A percentile compares a stretch with the other conserved stretches of the same genome.
These are phyloP conservation scores for Microctonus aethiopoides DNA, from an alignment of 2,888 invertebrate genomes.

Conservation along the genomic window DNA sequence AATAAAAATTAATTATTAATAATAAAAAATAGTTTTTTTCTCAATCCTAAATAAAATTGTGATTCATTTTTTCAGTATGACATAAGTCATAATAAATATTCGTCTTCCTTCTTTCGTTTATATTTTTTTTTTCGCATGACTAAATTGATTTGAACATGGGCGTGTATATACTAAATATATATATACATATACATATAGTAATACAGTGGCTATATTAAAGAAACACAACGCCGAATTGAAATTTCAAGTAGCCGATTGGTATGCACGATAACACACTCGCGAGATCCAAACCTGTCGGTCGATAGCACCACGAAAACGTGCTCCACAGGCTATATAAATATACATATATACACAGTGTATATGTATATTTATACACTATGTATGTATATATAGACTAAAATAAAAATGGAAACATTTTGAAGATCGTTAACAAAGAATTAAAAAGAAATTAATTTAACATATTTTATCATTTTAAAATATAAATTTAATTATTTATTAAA, in stretches of 20 bases:
- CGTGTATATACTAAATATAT: too few species aligned
- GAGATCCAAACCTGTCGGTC: slow-evolving; percentile 39
- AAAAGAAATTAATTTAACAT: not conserved
- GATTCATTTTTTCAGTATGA: not conserved
- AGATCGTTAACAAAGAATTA: slow-evolving; percentile 14
- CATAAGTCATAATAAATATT: not conserved
- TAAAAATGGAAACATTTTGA: slow-evolving; percentile 54
- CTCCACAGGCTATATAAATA: slow-evolving; percentile 2
- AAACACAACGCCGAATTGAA: slow-evolving; percentile 52
- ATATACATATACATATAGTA: not conserved
- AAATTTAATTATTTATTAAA: too few species aligned
- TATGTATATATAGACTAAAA: slow-evolving; percentile 2
- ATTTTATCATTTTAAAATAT: not conserved
- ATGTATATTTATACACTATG: not conserved
- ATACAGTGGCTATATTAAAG: slow-evolving; percentile 6
- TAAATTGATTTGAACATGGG: slow-evolving; percentile 25
- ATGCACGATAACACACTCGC: slow-evolving; percentile 45
- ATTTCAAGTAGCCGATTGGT: slow-evolving; percentile 57
- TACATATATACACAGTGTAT: too few species aligned
- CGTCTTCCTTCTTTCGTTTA: not conserved
- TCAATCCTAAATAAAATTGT: not conserved
- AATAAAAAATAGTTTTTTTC: not conserved
- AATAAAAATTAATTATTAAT: not conserved
- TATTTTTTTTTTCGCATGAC: not conserved
- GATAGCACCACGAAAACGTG: slow-evolving; percentile 38